phyloP scores from a whole-genome alignment of 2,113 vertebrate genomes.

The Synchiropus splendidus region DNA sequence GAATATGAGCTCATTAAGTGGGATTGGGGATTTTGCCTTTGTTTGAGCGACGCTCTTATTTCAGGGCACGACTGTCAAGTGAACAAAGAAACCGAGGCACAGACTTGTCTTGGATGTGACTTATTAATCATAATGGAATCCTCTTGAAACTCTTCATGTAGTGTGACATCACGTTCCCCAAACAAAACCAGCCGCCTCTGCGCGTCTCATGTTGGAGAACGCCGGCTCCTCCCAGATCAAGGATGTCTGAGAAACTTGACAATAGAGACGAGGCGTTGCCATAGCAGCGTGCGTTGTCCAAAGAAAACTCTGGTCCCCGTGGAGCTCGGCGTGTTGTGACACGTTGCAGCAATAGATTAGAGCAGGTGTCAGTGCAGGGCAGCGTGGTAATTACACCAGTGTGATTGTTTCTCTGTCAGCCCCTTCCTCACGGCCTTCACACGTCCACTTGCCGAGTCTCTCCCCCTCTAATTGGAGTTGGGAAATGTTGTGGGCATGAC shows the following conservation, averaged over 20 bases:
- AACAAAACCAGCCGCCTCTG: too few species aligned
- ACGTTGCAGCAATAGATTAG: conserved; percentile 20
- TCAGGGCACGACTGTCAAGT: too few species aligned
- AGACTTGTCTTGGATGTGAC: too few species aligned
- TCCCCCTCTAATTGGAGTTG: too few species aligned
- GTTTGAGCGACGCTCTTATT: too few species aligned
- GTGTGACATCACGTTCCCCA: too few species aligned
- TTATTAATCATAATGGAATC: too few species aligned
- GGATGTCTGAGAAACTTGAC: conserved; percentile 12
- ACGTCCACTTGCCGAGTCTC: neutral
- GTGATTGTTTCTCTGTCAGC: conserved; percentile 19
- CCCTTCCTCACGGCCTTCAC: conserved; percentile 4
- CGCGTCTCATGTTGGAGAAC: conserved; percentile 12
- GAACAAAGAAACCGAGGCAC: too few species aligned
- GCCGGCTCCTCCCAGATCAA: conserved; percentile 25
- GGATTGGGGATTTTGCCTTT: too few species aligned
- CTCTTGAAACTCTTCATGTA: too few species aligned
- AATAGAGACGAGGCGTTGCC: conserved; percentile 46
- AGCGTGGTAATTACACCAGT: conserved; percentile 52
- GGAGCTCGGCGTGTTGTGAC: conserved; percentile 31
- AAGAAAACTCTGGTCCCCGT: conserved; percentile 30
- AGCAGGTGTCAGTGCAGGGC: conserved; percentile 40
- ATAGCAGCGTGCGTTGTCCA: conserved; percentile 44
- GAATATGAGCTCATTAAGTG: too few species aligned
- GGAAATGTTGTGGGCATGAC: too few species aligned